Conservation (phyloP, 2,888 invertebrate genomes). For the Eilema sororculum region DNA sequence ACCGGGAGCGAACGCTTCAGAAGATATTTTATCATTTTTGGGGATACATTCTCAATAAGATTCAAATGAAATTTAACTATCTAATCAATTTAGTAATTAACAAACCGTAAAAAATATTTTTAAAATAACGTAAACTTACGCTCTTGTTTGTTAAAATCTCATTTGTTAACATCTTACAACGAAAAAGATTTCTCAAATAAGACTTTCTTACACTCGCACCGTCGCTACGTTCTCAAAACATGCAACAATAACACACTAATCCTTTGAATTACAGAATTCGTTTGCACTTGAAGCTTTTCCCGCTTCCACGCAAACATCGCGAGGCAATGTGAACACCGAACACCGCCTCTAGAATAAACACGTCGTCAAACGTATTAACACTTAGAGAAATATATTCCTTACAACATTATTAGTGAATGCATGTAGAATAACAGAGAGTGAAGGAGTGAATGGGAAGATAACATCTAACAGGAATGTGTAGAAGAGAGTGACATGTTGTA, state of each 20-base stretch:
- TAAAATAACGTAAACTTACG: not conserved
- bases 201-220: slow-evolving; percentile 13
- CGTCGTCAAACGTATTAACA: slow-evolving; percentile 44
- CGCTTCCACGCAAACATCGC: slow-evolving; percentile 40
- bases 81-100: not conserved
- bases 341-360: slow-evolving; percentile 46
- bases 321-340: slow-evolving; percentile 31
- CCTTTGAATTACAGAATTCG: slow-evolving; percentile 24
- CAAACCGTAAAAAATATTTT: too few relatives aligned
- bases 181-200: slow-evolving; percentile 5
- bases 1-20: too few relatives aligned
- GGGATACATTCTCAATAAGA: too few relatives aligned
- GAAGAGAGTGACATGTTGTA: not conserved
- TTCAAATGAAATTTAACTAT: not conserved
- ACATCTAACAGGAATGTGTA: not conserved
- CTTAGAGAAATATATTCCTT: slow-evolving; percentile 30
- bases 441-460: not conserved
- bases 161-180: not conserved
- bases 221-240: slow-evolving; percentile 16
- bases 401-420: slow-evolving; percentile 45
- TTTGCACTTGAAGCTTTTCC: slow-evolving; percentile 24
- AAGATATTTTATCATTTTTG: too few relatives aligned
- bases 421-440: slow-evolving; percentile 15
- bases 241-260: slow-evolving; percentile 29
- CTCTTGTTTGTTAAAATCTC: not conserved